Base-by-base conservation (phyloP, 2,888 invertebrate genomes). In the Chrysolina haemoptera region DNA sequence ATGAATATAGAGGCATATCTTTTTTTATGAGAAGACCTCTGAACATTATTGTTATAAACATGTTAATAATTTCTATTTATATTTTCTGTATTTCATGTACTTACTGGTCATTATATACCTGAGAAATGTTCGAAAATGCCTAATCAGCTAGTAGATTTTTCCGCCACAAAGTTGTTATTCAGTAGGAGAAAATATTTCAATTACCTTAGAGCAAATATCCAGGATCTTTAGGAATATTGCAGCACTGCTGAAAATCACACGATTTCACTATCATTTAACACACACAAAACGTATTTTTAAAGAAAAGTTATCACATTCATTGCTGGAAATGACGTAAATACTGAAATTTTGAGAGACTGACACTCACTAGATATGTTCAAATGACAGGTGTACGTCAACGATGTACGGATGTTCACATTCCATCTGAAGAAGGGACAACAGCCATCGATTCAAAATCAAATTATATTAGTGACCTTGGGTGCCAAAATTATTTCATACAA, bases 331-430 rank as follows among this genome's bases (percentile, higher is more conserved):
- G 77, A 77, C 77, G 74, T 71, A 73, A 67, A 63, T 72, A 77
- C 77, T 74, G 68, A 76, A 77, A 77, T 77, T 77, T 77, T 76
- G 73, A 73, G 62, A 68, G 68, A 76, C 48, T 77, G 72, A 69
- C 70, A 70, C 75, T 53, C 68, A 74, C 77, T 77, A 74, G 77
- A 77, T 77, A 53, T 35, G 40, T 67, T 43, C 10, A 20, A 20
- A 35, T 74, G 66, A 68, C 64, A 64, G 27, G 22, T 48, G 35
- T 22, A 18, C 20, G 9, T 6, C 10, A 16, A 53, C 10, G 18
- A 20, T 53, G 0, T 53, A 48, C 1, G 0, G 53, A 12, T 53
- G 22, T 53, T 22, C 18, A 35, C 35, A 27, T 5, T 27, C 5
- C 27, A 27, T 27, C 27, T 27, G 27, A 27, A 27, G 1, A 5